These are phyloP conservation scores for Bergia sp. DNA, from an alignment of 92 coral and sea anemone genomes.

Conservation along the genomic window DNA sequence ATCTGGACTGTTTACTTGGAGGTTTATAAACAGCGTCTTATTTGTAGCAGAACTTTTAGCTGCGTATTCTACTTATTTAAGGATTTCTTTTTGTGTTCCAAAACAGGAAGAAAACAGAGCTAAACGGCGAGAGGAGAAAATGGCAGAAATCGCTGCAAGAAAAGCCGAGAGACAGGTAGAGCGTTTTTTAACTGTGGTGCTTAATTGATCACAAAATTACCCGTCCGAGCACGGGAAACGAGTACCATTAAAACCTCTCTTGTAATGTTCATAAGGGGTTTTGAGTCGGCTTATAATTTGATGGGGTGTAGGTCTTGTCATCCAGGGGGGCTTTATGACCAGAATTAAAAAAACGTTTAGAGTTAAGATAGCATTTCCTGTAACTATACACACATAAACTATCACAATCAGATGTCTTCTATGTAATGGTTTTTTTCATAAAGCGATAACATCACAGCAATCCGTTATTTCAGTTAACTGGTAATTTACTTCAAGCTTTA, in stretches of 20 bases:
- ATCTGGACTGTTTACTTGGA: background rate
- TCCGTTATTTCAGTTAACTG: background rate
- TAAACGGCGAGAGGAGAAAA: slow-evolving; percentile 83
- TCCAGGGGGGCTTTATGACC: too few species aligned
- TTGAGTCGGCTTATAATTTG: background rate
- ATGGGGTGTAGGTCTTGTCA: too few species aligned
- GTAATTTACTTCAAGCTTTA: too few species aligned
- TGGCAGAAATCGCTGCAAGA: slow-evolving; percentile 80
- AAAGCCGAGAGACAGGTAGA: slow-evolving; percentile 87
- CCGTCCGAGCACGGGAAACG: too few species aligned
- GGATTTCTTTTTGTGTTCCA: background rate
- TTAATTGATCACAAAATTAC: background rate
- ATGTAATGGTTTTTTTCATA: too few species aligned
- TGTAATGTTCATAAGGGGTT: too few species aligned
- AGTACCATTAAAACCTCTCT: too few species aligned
- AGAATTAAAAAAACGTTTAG: too few species aligned
- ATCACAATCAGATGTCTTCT: too few species aligned
- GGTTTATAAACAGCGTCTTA: background rate
- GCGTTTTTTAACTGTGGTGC: background rate
- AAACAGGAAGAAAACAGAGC: slow-evolving; percentile 83
- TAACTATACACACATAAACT: background rate
- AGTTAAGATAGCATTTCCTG: too few species aligned
- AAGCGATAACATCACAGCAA: too few species aligned
- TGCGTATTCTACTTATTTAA: background rate
- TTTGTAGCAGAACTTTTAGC: background rate